Base-by-base conservation (phyloP, 2,113 vertebrate species). In the Arenaria interpres region DNA sequence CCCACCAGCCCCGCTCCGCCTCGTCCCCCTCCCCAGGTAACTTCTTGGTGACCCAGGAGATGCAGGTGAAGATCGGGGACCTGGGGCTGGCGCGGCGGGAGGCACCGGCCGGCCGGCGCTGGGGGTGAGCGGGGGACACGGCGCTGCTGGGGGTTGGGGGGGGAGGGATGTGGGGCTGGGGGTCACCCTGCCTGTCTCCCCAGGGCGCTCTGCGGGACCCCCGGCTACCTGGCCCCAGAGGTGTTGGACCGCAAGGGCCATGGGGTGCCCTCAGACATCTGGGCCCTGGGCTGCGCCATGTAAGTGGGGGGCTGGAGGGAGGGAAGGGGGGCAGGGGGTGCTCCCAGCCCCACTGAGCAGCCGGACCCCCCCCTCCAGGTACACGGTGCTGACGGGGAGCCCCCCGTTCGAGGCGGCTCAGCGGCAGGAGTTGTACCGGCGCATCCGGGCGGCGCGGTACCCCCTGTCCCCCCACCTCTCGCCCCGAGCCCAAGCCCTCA, bases 31-130 rank as follows among this genome's bases (percentile, higher is more conserved):
- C 60, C 17, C 0, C 90, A 98, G 98, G 98, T 64, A 98, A 98
- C 51, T 96, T 98, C 89, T 92, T 98, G 89, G 92, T 98, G 64
- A 98, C 92, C 0, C 82, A 96, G 76, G 66, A 82, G 87, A 98
- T 98, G 98, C 96, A 76, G 77, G 97, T 98, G 81, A 98, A 98
- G 93, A 98, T 98, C 2, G 98, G 97, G 33, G 98, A 98, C 95
- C 93, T 98, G 91, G 98, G 98, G 35, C 95, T 98, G 95, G 98
- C 97, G 0, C 84, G 9, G 25, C 60, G 2, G 17, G 89, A 92
- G 64, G 96, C 97, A 4, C 95, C 91, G 0, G 69, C 81, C 3
- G 88, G 94, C 27, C 91, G 32, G 85, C 78, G 96, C 91, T 97
- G 96, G 89, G 97, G 98, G 98, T 98, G 74, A 97, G 94, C 1